phyloP scores from a whole-genome alignment of 2,113 vertebrate genomes.

The Pygoscelis adeliae region DNA sequence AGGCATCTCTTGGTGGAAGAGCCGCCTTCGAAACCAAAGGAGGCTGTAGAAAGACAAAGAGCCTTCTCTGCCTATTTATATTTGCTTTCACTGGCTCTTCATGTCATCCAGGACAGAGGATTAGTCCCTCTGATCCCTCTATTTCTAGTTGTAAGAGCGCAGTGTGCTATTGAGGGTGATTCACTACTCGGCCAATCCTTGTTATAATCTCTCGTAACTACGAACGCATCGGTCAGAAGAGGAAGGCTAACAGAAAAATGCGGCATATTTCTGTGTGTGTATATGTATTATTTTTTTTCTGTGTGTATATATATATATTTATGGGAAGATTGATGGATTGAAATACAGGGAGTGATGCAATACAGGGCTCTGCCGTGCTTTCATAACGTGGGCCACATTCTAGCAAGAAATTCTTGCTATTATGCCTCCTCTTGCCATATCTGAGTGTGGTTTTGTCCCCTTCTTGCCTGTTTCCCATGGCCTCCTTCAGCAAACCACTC shows the following conservation, averaged over 20 bases:
- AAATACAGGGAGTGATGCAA: background rate
- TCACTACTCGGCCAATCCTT: background rate
- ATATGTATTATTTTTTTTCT: background rate
- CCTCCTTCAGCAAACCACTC: background rate
- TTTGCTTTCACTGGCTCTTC: conserved; percentile 34
- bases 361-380: background rate
- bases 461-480: background rate
- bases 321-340: background rate
- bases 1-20: background rate
- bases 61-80: conserved; percentile 8
- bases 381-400: background rate
- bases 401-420: background rate
- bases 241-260: background rate
- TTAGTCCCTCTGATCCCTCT: conserved; percentile 60
- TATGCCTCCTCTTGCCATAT: background rate
- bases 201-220: conserved; percentile 28
- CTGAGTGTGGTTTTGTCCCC: background rate
- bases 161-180: background rate
- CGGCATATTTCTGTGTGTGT: background rate
- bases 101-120: conserved; percentile 31
- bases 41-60: background rate
- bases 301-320: background rate
- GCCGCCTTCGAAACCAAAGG: background rate
- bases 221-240: background rate
- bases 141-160: conserved; percentile 48